Percentiles rank a stretch among this genome's conserved stretches.
phyloP scores from a whole-genome alignment of 2,888 invertebrate species.

The Plusia festucae region DNA sequence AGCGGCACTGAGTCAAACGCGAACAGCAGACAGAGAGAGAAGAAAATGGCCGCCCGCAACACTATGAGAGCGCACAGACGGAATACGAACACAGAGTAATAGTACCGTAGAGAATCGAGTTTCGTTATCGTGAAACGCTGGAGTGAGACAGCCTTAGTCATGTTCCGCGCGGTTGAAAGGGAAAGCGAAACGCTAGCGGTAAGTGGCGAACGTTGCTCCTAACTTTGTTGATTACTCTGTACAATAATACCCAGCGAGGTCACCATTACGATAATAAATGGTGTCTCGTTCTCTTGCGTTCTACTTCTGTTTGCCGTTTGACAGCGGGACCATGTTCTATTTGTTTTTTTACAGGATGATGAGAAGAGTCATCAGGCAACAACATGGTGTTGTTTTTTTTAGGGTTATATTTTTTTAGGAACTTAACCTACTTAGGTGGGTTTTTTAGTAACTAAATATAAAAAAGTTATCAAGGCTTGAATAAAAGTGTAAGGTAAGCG shows the following conservation, averaged over 20 bases:
- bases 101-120: conserved; percentile 60
- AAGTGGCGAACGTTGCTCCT: conserved; percentile 52
- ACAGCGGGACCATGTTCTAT: conserved; percentile 27
- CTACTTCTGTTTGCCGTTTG: conserved; percentile 72
- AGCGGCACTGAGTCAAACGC: conserved; percentile 68
- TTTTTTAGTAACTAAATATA: neutral
- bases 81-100: conserved; percentile 65
- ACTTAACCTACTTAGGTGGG: too few relatives aligned
- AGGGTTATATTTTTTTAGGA: neutral
- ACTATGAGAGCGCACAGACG: conserved; percentile 66
- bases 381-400: neutral
- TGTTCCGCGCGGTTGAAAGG: conserved; percentile 50
- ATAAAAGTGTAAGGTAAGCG: neutral
- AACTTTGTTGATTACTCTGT: conserved; percentile 71
- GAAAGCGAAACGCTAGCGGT: conserved; percentile 42
- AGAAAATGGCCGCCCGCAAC: conserved; percentile 83
- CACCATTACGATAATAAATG: conserved; percentile 68
- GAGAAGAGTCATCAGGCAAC: neutral
- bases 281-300: conserved; percentile 82
- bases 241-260: conserved; percentile 68
- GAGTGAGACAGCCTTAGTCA: conserved; percentile 59
- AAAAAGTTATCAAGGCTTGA: neutral
- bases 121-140: conserved; percentile 35
- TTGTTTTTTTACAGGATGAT: neutral
- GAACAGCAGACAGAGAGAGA: conserved; percentile 83